phyloP scores from a whole-genome alignment of 1,140 invertebrate genomes.

The Eupeodes corollae region DNA sequence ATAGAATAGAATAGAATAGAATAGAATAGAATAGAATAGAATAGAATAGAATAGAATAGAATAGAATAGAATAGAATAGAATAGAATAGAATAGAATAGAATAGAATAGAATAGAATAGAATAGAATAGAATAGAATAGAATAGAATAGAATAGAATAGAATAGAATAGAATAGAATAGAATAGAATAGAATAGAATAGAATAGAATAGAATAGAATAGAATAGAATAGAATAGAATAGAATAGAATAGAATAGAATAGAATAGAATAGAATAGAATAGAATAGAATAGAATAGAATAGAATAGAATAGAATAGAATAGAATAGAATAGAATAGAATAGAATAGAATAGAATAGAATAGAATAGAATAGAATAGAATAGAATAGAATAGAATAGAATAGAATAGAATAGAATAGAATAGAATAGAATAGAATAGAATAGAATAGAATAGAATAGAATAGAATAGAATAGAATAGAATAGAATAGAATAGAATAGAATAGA shows the following conservation, averaged over 20 bases:
- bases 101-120: not conserved
- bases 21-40: not conserved
- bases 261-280: conserved; percentile 11
- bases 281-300: conserved; percentile 13
- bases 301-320: conserved; percentile 12
- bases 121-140: not conserved
- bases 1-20: not conserved
- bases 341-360: conserved; percentile 10
- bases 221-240: not conserved
- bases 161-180: conserved; percentile 1
- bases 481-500: conserved; percentile 13
- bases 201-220: conserved; percentile 1
- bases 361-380: conserved; percentile 13
- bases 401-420: not conserved
- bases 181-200: not conserved
- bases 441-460: conserved; percentile 11
- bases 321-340: conserved; percentile 12
- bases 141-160: not conserved
- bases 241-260: conserved; percentile 11
- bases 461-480: conserved; percentile 12
- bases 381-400: conserved; percentile 9
- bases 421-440: conserved; percentile 5
- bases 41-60: not conserved
- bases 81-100: not conserved
- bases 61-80: not conserved